Evolutionary conservation across 1,140 invertebrate genomes (phyloP), one percentile per base, ranked within the genome.

Genomic region (Sinonovacula constricta): DNA sequence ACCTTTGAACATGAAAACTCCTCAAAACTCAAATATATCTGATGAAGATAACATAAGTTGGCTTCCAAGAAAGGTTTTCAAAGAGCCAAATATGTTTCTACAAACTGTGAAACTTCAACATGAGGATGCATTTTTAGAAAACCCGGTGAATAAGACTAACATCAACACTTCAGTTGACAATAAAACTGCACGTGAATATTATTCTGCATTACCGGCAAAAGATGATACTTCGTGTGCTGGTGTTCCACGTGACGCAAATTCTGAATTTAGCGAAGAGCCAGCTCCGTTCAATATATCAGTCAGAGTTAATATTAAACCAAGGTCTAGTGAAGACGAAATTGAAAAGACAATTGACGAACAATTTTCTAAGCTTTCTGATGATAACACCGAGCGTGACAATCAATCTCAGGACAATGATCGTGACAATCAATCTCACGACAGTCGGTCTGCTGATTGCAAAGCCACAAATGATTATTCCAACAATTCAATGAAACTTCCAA

Each of bases 211-310:
- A 24, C 5, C 33, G 24, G 49, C 49, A 66, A 18, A 15, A 1
- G 1, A 30, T 28, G 0, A 7, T 7, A 57, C 34, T 36, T 54
- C 30, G 45, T 5, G 3, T 2, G 36, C 51, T 24, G 18, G 7
- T 1, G 15, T n/a, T 53, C 4, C 39, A 1, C 15, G 18, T 31
- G 49, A 26, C 22, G 33, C 22, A n/a, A 18, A 10, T 24, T 18
- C 12, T 15, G n/a, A n/a, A 2, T 28, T 24, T 30, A 33, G 26
- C 26, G 53, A 69, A 28, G 75, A 78, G 2, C 28, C 22, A 28
- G 67, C 49, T 62, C 75, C 75, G 15, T 78, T 78, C 33, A 78
- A 78, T 54, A 78, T 78, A 14, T 69, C 75, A 31, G 75, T 78
- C 3, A 65, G 36, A 49, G 75, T 78, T 22, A 45, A 69, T 28